phyloP scores from a whole-genome alignment of 2,797 vertebrate genomes.

The Xenentodon cancila region DNA sequence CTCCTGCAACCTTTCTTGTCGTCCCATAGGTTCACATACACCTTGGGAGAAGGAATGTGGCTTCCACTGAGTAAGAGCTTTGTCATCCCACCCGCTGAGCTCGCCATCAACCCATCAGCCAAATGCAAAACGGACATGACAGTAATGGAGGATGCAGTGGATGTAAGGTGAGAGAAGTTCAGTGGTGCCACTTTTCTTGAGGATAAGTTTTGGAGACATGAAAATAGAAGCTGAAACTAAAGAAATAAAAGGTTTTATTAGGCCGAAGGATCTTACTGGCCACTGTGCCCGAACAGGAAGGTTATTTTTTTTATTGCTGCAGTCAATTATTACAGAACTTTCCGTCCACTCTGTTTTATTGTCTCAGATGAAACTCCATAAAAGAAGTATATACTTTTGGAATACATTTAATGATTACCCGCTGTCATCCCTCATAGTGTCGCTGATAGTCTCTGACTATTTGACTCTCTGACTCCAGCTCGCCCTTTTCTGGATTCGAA shows the following conservation, averaged over 20 bases:
- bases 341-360: too few species aligned
- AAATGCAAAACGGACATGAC: constrained; percentile 99
- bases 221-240: background rate
- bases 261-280: constrained; percentile 14
- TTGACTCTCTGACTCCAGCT: background rate
- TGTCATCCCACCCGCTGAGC: constrained; percentile 95
- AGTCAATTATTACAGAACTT: constrained; percentile 7
- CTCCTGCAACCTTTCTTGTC: constrained; percentile 6
- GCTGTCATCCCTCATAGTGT: background rate
- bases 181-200: constrained; percentile 1
- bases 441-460: background rate
- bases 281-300: constrained; percentile 1
- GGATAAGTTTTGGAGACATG: constrained; percentile 12
- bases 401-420: too few species aligned
- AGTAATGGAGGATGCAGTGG: constrained; percentile 98
- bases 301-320: constrained; percentile 23
- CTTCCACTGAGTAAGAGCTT: constrained; percentile 98
- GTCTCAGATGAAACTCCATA: too few species aligned
- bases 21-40: constrained; percentile 92
- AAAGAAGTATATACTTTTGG: too few species aligned
- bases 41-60: constrained; percentile 98
- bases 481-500: constrained; percentile 9
- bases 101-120: constrained; percentile 98
- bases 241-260: constrained; percentile 18
- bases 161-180: constrained; percentile 87